Base-by-base conservation (phyloP, 2,113 vertebrate species). In the Gila orcuttii region DNA sequence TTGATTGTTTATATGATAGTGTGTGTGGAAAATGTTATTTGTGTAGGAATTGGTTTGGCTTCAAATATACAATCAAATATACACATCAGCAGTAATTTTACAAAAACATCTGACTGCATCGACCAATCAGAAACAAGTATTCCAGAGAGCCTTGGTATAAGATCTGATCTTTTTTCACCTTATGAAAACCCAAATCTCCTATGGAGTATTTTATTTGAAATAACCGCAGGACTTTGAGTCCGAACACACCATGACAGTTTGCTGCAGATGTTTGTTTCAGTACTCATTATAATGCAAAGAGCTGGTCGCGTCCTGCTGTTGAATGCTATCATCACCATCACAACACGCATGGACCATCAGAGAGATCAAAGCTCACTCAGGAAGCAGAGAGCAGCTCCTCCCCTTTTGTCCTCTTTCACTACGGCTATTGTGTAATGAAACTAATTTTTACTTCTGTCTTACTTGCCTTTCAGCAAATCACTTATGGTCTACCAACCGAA, bases 321-420 rank as follows among this genome's bases (percentile, higher is more conserved):
- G 84, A 85, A 79, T 42, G 80, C 69, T 47, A 31, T 77, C 50
- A 64, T 31, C 55, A 55, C 11, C 71, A 71, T 81, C 79, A 71
- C 78, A 77, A 60, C 81, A 28, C 31, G 74, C 59, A 52, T 55
- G 84, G 12, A 59, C 47, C 77, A 68, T 85, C 75, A 69, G 62
- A 47, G 47, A 57, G 76, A 85, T 59, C 77, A 86, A 86, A 86
- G 84, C 50, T 78, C 10, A 15, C n/a, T 62, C 60, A 68, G 57
- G 74, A 68, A 5, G 59, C 55, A 84, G 82, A 84, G 55, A 59
- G 73, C 83, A 76, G 59, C n/a, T 50, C 76, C 39, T 52, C 50
- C 68, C 21, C 25, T 21, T 42, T 25, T 81, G 79, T 81, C 59
- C 57, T 47, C n/a, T 28, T 64, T 47, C n/a, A 47, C 79, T 81